A percentile compares a stretch with the other conserved stretches of the same genome.
These are phyloP conservation scores for Cheumatopsyche charites DNA, from an alignment of 1,140 invertebrate genomes.

Conservation along the genomic window DNA sequence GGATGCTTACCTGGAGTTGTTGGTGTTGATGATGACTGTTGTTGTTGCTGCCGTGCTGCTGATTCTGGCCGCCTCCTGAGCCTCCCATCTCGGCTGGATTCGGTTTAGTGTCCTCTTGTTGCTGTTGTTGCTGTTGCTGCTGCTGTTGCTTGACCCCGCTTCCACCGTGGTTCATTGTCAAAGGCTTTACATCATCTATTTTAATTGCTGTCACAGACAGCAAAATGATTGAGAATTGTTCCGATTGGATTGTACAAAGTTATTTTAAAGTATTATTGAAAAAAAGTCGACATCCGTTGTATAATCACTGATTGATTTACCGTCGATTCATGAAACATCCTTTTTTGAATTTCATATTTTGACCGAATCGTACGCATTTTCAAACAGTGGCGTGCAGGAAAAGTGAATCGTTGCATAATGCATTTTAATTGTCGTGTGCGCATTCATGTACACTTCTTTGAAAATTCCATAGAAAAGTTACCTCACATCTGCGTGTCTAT, in stretches of 20 bases:
- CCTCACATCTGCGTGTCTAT: no score
- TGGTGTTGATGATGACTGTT: constrained; percentile 51
- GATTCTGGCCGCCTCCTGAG: constrained; percentile 42
- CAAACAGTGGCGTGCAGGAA: no score
- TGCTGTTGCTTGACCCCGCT: constrained; percentile 53
- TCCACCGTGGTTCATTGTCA: constrained; percentile 45
- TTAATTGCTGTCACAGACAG: constrained; percentile 53
- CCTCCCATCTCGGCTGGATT: constrained; percentile 59
- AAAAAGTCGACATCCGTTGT: background rate
- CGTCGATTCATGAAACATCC: no score
- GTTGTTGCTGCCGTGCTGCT: constrained; percentile 50
- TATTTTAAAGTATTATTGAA: background rate
- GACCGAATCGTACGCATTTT: no score
- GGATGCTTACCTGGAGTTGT: constrained; percentile 58
- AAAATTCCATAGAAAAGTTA: no score
- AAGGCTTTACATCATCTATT: constrained; percentile 60
- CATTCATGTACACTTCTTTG: no score
- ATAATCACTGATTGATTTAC: no score
- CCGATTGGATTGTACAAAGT: background rate
- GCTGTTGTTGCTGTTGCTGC: constrained; percentile 52
- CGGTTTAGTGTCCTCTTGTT: constrained; percentile 62
- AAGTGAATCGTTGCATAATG: no score
- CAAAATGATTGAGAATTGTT: constrained; percentile 17
- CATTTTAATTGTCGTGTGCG: no score
- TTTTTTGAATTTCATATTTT: no score